phyloP scores from a whole-genome alignment of 1,140 invertebrate species.

The Lerema accius region DNA sequence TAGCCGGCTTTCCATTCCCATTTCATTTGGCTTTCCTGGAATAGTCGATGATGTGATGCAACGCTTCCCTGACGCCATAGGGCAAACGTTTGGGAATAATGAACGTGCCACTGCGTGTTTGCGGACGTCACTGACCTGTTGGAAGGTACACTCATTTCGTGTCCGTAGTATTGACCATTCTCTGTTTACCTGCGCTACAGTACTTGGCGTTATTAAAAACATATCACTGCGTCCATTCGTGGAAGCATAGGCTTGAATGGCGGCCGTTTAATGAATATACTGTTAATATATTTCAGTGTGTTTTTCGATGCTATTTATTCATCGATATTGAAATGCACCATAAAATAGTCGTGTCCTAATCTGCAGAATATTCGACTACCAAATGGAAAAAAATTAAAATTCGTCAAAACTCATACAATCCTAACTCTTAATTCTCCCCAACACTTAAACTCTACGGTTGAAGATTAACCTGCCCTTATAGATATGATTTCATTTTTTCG shows the following conservation, averaged over 20 bases:
- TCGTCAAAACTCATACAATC: too few relatives aligned
- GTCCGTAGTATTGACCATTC: slow-evolving; percentile 9
- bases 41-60: slow-evolving; percentile 27
- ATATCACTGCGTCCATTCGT: background rate
- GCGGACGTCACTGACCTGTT: background rate
- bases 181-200: slow-evolving; percentile 4
- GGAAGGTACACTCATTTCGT: slow-evolving; percentile 14
- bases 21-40: slow-evolving; percentile 30
- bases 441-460: too few relatives aligned
- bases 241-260: background rate
- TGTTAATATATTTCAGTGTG: too few relatives aligned
- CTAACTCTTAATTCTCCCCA: too few relatives aligned
- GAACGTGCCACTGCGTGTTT: slow-evolving; percentile 13
- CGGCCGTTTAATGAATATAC: too few relatives aligned
- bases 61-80: slow-evolving; percentile 24
- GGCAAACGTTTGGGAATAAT: slow-evolving; percentile 19
- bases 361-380: too few relatives aligned
- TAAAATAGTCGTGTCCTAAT: too few relatives aligned
- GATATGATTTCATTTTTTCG: too few relatives aligned
- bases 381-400: too few relatives aligned
- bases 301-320: too few relatives aligned
- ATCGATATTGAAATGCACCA: too few relatives aligned
- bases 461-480: too few relatives aligned
- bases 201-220: slow-evolving; percentile 7
- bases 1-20: slow-evolving; percentile 30